Base-by-base conservation (phyloP, 1,140 invertebrate species). In the Notospermus geniculatus region DNA sequence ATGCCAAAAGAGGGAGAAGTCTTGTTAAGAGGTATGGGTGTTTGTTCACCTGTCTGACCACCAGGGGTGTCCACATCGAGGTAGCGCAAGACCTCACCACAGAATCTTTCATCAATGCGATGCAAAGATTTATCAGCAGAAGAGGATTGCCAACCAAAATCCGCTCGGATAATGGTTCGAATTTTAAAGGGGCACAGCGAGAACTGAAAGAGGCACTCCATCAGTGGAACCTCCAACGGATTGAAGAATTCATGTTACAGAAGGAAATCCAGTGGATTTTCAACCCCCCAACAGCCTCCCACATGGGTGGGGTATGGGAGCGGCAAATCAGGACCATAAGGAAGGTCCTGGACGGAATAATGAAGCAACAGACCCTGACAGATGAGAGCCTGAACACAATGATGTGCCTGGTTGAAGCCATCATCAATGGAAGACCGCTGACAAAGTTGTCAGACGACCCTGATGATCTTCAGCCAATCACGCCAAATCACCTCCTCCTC, bases 181-280 rank as follows among this genome's bases (percentile, higher is more conserved):
- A 65, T 59, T 65, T 70, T 54, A 55, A 64, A 1, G 64, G 62
- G 1, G 64, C 62, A 15, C 46, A 63, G 7, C 30, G n/a, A 22
- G 60, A 65, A 28, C 19, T 59, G 23, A 39, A 1, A 29, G 32
- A 58, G 46, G 19, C 2, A 1, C 1, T 70, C 2, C n/a, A 36
- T 19, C 30, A 64, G 11, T 63, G 25, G 67, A 56, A 73, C 25
- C 17, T 36, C 17, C 1, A 9, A 27, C 28, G 52, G 5, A 53
- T 53, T 53, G 29, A 13, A 22, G 50, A 60, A n/a, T 17, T 1
- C n/a, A 25, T 60, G n/a, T 19, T 22, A 17, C 11, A 46, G 17
- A 60, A 53, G n/a, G 23, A 39, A 17, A 77, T 75, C 19, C 55
- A 70, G 29, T 83, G 77, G 79, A 64, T 78, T 62, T 81, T 82